Evolutionary conservation across 2,888 invertebrate genomes (phyloP), one percentile per base, ranked within the genome.

Genomic region (Lycophotia porphyrea): DNA sequence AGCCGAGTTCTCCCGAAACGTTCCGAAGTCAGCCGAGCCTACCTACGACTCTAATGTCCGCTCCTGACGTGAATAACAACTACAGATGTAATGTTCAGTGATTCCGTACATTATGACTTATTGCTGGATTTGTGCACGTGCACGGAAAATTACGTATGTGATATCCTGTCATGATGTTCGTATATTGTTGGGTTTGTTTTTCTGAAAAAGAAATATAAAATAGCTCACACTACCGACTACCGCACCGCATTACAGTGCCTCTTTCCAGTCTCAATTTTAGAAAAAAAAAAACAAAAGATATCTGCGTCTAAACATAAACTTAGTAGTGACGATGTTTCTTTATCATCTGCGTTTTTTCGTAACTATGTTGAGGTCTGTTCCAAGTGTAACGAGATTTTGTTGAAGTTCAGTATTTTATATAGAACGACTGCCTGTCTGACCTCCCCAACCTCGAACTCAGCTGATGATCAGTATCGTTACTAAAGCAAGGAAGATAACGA

Each of bases 11-110:
- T 0, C 8, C 72, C 71, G 72, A 81, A 76, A 36, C 39, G 18
- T 55, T 42, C 11, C 80, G 60, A 70, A 64, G 21, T 67, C n/a
- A 0, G 8, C 70, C 74, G 68, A 78, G 75, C 75, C 78, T 71
- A 68, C 75, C 78, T 71, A 68, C 34, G 36, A 39, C 58, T 78
- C 64, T 84, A 86, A 86, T 74, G 81, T 61, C 44, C 60, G 69
- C 65, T 64, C 65, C 69, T 88, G 88, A 75, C 74, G 65, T 72
- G 87, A 87, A 88, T 87, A 88, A 58, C 72, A 88, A 82, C 72
- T 72, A 88, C 66, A 68, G 60, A 39, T 63, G 44, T 74, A 78
- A 87, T 78, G 76, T 71, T 82, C 82, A 78, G 82, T 84, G 82
- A 83, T 85, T 83, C 76, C 71, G 60, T 79, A 86, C 70, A 79